Conservation (phyloP, 2,113 vertebrate genomes). For the Neotoma lepida region DNA sequence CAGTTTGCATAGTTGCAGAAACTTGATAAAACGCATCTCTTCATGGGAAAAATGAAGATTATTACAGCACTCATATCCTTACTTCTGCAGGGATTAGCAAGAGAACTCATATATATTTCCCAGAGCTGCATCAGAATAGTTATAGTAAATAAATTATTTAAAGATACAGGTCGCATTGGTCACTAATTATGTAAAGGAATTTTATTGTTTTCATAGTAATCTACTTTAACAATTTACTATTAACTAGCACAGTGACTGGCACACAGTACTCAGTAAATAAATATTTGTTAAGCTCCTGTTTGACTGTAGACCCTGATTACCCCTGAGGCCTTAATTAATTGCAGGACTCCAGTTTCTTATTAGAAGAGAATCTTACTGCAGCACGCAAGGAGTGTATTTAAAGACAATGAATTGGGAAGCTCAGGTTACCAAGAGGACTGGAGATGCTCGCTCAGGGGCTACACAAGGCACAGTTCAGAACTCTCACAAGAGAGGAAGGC, state of each 20-base stretch:
- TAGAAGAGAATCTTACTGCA: constrained; percentile 20
- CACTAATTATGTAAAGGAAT: not conserved
- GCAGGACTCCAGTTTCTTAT: not conserved
- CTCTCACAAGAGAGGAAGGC: not conserved
- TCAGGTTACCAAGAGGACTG: not conserved
- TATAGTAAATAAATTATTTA: not conserved
- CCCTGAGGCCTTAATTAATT: not conserved
- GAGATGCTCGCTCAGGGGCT: not conserved
- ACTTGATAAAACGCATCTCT: not conserved
- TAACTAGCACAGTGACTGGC: not conserved
- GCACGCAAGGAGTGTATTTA: not conserved
- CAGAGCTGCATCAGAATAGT: not conserved
- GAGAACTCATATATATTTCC: not conserved
- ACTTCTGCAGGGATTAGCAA: not conserved
- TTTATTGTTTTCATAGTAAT: constrained; percentile 19
- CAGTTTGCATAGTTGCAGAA: not conserved
- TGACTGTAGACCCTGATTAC: not conserved
- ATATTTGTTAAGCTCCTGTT: constrained; percentile 29
- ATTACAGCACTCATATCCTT: not conserved
- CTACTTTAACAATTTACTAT: constrained; percentile 13
- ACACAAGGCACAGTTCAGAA: not conserved
- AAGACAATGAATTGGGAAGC: not conserved
- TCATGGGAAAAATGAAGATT: not conserved
- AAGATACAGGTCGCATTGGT: not conserved
- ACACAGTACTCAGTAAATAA: not conserved